Conservation (phyloP, 2,113 vertebrate genomes). For the Halcyon malimbica region DNA sequence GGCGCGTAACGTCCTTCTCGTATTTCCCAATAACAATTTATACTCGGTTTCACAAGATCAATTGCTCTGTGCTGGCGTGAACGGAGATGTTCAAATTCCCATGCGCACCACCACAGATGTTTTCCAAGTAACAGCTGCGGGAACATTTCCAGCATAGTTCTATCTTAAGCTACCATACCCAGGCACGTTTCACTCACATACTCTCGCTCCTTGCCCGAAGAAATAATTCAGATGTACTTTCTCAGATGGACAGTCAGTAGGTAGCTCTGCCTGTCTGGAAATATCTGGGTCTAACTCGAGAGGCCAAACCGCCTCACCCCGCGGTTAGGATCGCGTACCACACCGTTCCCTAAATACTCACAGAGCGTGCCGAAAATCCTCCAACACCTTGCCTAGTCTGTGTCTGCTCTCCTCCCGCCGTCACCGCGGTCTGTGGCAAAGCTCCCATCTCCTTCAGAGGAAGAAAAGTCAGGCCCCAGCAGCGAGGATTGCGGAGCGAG, state of each 20-base stretch:
- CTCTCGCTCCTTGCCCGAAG: neutral
- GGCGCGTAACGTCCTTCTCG: neutral
- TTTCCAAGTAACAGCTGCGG: constrained; percentile 54
- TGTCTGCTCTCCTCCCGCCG: neutral
- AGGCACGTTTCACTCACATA: neutral
- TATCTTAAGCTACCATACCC: neutral
- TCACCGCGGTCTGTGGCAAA: neutral
- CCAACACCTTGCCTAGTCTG: neutral
- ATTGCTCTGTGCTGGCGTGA: neutral
- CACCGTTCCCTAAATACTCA: neutral
- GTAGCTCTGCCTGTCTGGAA: neutral
- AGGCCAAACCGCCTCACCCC: neutral
- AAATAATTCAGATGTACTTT: neutral
- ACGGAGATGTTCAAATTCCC: neutral
- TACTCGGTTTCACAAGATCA: neutral
- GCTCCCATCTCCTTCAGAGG: neutral
- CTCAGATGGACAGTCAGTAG: neutral
- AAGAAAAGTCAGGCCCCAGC: neutral
- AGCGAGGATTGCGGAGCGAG: neutral
- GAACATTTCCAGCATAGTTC: constrained; percentile 36
- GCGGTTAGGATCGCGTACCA: neutral
- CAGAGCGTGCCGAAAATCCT: neutral
- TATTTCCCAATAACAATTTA: neutral
- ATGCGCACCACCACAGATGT: constrained; percentile 2
- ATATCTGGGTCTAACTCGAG: neutral